Percentiles rank a stretch among this genome's conserved stretches.
phyloP scores from a whole-genome alignment of 2,113 vertebrate genomes.

The Sakesphorus luctuosus region DNA sequence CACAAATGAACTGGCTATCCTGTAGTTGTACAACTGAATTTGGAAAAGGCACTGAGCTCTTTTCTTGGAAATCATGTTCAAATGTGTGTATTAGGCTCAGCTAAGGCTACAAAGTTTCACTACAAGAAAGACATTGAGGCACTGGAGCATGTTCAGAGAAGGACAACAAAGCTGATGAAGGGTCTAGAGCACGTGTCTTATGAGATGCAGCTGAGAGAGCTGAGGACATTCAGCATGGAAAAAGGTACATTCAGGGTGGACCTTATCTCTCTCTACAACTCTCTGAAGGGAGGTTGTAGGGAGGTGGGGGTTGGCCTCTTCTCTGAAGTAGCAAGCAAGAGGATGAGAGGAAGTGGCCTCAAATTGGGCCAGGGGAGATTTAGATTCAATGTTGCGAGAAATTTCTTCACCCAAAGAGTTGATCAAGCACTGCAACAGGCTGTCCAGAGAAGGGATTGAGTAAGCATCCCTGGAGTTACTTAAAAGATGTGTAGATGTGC shows the following conservation, averaged over 20 bases:
- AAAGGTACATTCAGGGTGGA: not conserved
- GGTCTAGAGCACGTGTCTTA: not conserved
- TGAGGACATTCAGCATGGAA: not conserved
- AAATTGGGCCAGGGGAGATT: not conserved
- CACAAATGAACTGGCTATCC: not conserved
- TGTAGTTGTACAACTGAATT: not conserved
- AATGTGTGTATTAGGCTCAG: not conserved
- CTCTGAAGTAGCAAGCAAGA: not conserved
- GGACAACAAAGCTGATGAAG: not conserved
- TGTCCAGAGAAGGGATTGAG: not conserved
- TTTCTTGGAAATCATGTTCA: not conserved
- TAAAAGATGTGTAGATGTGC: not conserved
- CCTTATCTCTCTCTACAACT: not conserved
- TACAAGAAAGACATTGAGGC: not conserved
- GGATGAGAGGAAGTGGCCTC: not conserved
- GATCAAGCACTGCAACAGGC: not conserved
- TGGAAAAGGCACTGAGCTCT: not conserved
- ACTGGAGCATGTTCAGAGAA: not conserved
- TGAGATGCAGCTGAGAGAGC: rapidly evolving
- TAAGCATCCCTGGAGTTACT: not conserved
- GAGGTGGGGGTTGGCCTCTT: not conserved
- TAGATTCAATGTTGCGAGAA: rapidly evolving
- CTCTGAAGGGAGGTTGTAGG: not conserved
- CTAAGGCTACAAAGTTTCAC: not conserved
- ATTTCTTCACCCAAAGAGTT: not conserved